Conservation (phyloP, 1,140 invertebrate genomes). For the Hyphantria cunea region DNA sequence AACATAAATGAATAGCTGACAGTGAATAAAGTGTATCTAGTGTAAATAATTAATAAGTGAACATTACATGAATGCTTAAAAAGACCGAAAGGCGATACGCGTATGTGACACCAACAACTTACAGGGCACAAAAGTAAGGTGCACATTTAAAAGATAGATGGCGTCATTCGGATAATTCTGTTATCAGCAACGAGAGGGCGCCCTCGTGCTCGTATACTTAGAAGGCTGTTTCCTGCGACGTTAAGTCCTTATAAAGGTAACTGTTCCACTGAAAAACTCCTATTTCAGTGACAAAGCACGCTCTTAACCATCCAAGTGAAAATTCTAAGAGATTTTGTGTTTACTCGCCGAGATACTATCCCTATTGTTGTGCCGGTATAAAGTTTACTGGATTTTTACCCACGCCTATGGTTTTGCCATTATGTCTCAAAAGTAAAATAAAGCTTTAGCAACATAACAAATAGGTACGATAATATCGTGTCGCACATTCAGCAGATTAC, state of each 20-base stretch:
- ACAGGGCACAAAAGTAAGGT: slow-evolving; percentile 76
- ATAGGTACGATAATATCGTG: slow-evolving; percentile 52
- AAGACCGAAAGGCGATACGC: slow-evolving; percentile 33
- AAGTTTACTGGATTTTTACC: slow-evolving; percentile 39
- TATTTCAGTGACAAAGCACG: slow-evolving; percentile 72
- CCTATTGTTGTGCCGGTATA: slow-evolving; percentile 40
- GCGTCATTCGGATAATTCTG: slow-evolving; percentile 81
- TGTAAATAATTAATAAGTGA: slow-evolving; percentile 16
- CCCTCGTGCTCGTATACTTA: slow-evolving; percentile 72
- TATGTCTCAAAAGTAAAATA: slow-evolving; percentile 42
- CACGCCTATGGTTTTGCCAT: slow-evolving; percentile 41
- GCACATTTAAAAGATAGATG: slow-evolving; percentile 82
- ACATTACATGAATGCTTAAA: slow-evolving; percentile 41
- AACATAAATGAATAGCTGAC: slow-evolving; percentile 11
- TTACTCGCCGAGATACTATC: slow-evolving; percentile 47
- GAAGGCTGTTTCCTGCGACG: slow-evolving; percentile 73
- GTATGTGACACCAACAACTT: slow-evolving; percentile 44
- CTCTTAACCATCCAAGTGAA: slow-evolving; percentile 65
- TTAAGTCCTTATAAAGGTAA: slow-evolving; percentile 79
- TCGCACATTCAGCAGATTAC: slow-evolving; percentile 58
- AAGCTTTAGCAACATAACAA: slow-evolving; percentile 50
- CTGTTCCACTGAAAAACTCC: slow-evolving; percentile 76
- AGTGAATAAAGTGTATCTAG: slow-evolving; percentile 7
- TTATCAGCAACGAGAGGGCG: slow-evolving; percentile 78
- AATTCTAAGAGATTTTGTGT: slow-evolving; percentile 62